Evolutionary conservation across 2,797 vertebrate genomes (phyloP), one percentile per base, ranked within the genome.

Genomic region (Chelmon rostratus): DNA sequence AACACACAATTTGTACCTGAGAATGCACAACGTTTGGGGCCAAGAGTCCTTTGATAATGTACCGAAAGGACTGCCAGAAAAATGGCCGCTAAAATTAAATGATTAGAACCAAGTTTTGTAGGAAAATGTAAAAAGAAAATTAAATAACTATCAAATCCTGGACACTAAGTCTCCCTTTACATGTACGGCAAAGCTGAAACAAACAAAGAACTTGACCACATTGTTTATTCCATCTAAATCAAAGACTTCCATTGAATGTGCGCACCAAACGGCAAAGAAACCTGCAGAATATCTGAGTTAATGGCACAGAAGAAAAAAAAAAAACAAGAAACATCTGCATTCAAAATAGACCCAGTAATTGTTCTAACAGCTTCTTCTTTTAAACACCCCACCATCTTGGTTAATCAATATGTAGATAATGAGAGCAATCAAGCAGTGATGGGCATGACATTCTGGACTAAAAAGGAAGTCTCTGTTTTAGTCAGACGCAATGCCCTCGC

Each of bases 391-490:
- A 82, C 89, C 89, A 82, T 93, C 91, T 79, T 71, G 59, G 81
- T 79, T 89, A 94, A 95, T 95, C 95, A 92, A 95, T 96, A 86
- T 85, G 86, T 86, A 90, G 92, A 93, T 95, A 95, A 95, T 95
- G 92, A 94, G 92, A 89, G 92, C 91, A 94, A 95, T 96, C 90
- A 93, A 72, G 89, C 90, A 28, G 80, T 90, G 94, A 93, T 92
- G 89, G 91, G 77, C 84, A 76, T 93, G 93, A 93, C 92, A 93
- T 94, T 93, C 89, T 89, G 91, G 86, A 89, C 90, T 87, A 81
- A 88, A 91, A 89, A 88, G 90, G 87, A 92, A 92, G 90, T 86
- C 86, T 91, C 89, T 88, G 78, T 84, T 91, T 85, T 80, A 84
- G 86, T 90, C 88, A 76, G 86, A 83, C 86, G 87, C 89, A 68